These are phyloP conservation scores for Drepanosiphum platanoidis DNA, from an alignment of 2,888 invertebrate genomes.

Conservation along the genomic window DNA sequence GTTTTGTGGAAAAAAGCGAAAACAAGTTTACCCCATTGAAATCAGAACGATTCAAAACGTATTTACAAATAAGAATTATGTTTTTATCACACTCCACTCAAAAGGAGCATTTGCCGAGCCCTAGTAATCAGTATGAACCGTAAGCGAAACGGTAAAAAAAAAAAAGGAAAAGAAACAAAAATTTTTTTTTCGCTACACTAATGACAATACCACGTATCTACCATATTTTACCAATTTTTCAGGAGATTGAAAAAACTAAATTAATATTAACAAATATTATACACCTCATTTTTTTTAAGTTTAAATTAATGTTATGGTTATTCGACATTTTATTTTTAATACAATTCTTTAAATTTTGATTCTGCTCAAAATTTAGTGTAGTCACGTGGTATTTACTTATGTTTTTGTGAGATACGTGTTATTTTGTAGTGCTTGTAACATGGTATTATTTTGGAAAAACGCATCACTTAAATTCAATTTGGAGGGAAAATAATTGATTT, in stretches of 20 bases:
- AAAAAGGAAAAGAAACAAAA: no score
- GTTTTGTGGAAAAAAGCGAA: no score
- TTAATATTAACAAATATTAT: not conserved
- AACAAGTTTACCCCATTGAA: no score
- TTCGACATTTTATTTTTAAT: constrained; percentile 20
- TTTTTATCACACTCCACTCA: no score
- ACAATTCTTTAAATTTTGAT: constrained; percentile 27
- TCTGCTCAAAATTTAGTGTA: constrained; percentile 19
- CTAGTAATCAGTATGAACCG: no score
- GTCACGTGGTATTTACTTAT: constrained; percentile 24
- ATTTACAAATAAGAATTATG: no score
- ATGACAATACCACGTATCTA: not conserved
- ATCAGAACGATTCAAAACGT: no score
- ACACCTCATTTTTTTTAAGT: constrained; percentile 21
- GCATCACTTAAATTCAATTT: constrained; percentile 25
- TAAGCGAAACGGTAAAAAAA: no score
- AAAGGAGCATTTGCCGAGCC: no score
- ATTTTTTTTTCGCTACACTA: not conserved
- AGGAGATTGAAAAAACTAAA: no score
- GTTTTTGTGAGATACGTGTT: constrained; percentile 30
- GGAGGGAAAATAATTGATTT: constrained; percentile 30
- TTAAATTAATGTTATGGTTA: constrained; percentile 32
- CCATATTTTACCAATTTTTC: no score
- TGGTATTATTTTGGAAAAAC: constrained; percentile 25
- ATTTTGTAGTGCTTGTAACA: constrained; percentile 16